Evolutionary conservation across 1,140 invertebrate genomes (phyloP), one percentile per base, ranked within the genome.

Genomic region (Neodiprion virginianus): DNA sequence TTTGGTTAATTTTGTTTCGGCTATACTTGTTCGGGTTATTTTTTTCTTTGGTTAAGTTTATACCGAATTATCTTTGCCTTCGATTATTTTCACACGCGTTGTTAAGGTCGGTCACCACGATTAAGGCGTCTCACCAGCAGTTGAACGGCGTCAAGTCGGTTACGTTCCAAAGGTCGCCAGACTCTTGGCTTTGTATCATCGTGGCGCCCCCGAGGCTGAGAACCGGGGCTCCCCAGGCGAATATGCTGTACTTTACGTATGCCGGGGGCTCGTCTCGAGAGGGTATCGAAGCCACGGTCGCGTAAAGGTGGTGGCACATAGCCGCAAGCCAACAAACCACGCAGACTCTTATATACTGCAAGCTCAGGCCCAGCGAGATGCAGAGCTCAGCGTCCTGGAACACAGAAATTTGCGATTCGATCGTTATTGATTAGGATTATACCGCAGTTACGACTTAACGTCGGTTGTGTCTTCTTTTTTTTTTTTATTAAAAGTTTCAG

Each of bases 311-410:
- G 83, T 92, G 90, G n/a, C 90, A 90, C 88, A 92, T 92, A 11
- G 89, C 88, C 8, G 90, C 86, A 65, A 92, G 83, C 92, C 92
- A 93, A 67, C 90, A 91, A n/a, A 93, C 88, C 14, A 92, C 90
- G 48, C 91, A 90, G 12, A 93, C 84, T 10, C 92, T 88, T 5
- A 92, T 82, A 77, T 92, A 93, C 71, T 93, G 91, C 49, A 93
- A 84, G 14, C 91, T 91, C 75, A 92, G 88, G 7, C 91, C 89
- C 14, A 93, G 83, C 1, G 91, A 89, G 68, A 93, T 86, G 78
- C 92, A 93, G n/a, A 93, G 79, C 77, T 92, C 91, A 1, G 89
- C 85, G 73, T 92, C 92, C 92, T 93, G 87, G 8, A 88, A 89
- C 72, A 73, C 76, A 76, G 76, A 75, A 77, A 72, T 80, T 40